phyloP scores from a whole-genome alignment of 2,797 vertebrate species.

The Pseudopleuronectes americanus region DNA sequence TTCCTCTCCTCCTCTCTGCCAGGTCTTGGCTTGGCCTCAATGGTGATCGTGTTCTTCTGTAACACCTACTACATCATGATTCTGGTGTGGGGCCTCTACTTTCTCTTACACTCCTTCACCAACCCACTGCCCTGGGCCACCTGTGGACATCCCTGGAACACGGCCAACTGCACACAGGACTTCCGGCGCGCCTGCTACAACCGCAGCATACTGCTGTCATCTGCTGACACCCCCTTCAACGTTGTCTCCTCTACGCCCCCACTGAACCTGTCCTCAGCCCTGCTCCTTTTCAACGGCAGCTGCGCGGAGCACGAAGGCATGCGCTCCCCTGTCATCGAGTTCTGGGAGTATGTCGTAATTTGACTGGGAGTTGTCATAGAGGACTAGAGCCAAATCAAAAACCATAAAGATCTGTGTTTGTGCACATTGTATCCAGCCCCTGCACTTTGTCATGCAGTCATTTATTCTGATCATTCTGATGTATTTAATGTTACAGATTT shows the following conservation, averaged over 20 bases:
- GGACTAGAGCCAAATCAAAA: not conserved
- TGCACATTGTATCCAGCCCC: not conserved
- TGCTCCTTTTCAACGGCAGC: slow-evolving; percentile 75
- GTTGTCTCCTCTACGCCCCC: slow-evolving; percentile 55
- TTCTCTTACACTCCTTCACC: slow-evolving; percentile 87
- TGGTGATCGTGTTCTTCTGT: slow-evolving; percentile 91
- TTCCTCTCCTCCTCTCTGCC: slow-evolving; percentile 17
- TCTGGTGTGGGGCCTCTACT: slow-evolving; percentile 89
- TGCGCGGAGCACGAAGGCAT: slow-evolving; percentile 81
- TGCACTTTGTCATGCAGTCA: not conserved
- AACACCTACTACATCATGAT: slow-evolving; percentile 92
- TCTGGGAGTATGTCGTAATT: slow-evolving; percentile 86
- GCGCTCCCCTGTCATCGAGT: slow-evolving; percentile 87
- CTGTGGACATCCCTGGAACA: slow-evolving; percentile 88
- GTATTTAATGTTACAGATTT: not conserved
- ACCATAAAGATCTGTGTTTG: not conserved
- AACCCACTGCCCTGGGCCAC: slow-evolving; percentile 87
- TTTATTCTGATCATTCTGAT: not conserved
- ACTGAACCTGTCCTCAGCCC: slow-evolving; percentile 69
- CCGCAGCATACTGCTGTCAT: slow-evolving; percentile 61
- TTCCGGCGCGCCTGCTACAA: slow-evolving; percentile 82
- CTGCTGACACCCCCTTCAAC: slow-evolving; percentile 57
- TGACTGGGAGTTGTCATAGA: slow-evolving; percentile 6
- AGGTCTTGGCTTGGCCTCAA: slow-evolving; percentile 88
- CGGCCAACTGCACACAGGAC: slow-evolving; percentile 86